Evolutionary conservation across 2,797 vertebrate genomes (phyloP), one percentile per base, ranked within the genome.

Genomic region (Squalus acanthias): DNA sequence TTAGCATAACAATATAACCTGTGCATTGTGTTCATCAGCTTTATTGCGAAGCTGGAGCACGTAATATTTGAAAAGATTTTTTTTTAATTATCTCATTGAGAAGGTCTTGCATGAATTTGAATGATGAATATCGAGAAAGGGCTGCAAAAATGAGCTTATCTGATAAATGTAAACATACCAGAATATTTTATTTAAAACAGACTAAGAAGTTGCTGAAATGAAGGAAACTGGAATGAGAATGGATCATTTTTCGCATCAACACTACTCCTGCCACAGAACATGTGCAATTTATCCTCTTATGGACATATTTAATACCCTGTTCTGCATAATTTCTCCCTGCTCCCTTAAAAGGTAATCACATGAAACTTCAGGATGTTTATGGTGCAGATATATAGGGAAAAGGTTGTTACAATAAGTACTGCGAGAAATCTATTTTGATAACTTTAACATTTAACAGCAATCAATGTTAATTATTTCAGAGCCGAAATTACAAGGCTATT

Each of bases 131-230:
- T 6, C 15, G 53, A 33, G 29, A 46, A 57, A 76, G 7, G 7
- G 13, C 12, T 95, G 50, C 24, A 95, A 50, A 72, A 53, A 72
- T 50, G 15, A 29, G 13, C 46, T 95, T 7, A 76, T 72, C 70
- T 57, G 9, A 74, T n/a, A 92, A 94, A 57, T 95, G 69, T 74
- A 95, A 95, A 95, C 69, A 53, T 17, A 15, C 50, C 33, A 93
- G 57, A 67, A 74, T 74, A 74, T 20, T 72, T 4, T 53, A 53
- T 57, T 29, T 74, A 95, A 95, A 70, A 22, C 26, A 95, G 69
- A 20, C 67, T 53, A n/a, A 92, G 60, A 20, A 53, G 22, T 70
- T 24, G 63, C 69, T 74, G 22, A 50, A 74, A n/a, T 74, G n/a
- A 76, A 33, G 53, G 57, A 39, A 22, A 17, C 13, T 95, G n/a